phyloP scores from a whole-genome alignment of 2,888 invertebrate species.

The Epirrhoe tristata region DNA sequence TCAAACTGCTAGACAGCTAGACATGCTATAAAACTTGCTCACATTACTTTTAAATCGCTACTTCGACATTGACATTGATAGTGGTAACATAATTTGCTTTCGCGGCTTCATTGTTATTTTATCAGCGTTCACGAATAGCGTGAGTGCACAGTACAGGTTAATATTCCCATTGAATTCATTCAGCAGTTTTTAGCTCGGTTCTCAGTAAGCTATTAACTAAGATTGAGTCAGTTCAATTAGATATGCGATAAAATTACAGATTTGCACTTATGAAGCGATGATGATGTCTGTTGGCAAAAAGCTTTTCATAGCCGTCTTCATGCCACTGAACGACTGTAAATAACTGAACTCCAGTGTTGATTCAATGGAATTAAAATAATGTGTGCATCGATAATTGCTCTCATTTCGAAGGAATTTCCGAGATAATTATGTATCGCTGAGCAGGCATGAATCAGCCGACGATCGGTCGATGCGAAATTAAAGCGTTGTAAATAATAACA shows the following conservation, averaged over 20 bases:
- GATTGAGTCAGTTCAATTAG: conserved; percentile 32
- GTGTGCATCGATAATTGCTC: conserved; percentile 46
- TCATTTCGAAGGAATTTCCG: conserved; percentile 49
- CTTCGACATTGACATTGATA: conserved; percentile 38
- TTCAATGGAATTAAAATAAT: conserved; percentile 29
- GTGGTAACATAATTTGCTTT: conserved; percentile 43
- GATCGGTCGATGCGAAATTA: conserved; percentile 54
- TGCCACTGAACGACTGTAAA: conserved; percentile 27
- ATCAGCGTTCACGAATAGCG: conserved; percentile 48
- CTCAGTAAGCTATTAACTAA: conserved; percentile 55
- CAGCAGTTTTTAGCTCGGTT: conserved; percentile 59
- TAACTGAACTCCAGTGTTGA: conserved; percentile 26
- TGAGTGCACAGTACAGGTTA: conserved; percentile 46
- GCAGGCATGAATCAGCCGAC: conserved; percentile 53
- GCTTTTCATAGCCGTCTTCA: conserved; percentile 28
- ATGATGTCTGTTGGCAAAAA: conserved; percentile 24
- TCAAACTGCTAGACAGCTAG: conserved; percentile 40
- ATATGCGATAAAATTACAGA: conserved; percentile 27
- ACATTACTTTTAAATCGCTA: conserved; percentile 46
- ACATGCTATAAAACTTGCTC: conserved; percentile 36
- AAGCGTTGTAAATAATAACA: conserved; percentile 51
- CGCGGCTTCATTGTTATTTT: conserved; percentile 52
- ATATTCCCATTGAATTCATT: conserved; percentile 48
- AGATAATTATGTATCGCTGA: conserved; percentile 54
- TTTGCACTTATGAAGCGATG: conserved; percentile 37